A percentile compares a stretch with the other conserved stretches of the same genome.
phyloP scores from a whole-genome alignment of 2,797 vertebrate genomes.

The Micrastur ruficollis region DNA sequence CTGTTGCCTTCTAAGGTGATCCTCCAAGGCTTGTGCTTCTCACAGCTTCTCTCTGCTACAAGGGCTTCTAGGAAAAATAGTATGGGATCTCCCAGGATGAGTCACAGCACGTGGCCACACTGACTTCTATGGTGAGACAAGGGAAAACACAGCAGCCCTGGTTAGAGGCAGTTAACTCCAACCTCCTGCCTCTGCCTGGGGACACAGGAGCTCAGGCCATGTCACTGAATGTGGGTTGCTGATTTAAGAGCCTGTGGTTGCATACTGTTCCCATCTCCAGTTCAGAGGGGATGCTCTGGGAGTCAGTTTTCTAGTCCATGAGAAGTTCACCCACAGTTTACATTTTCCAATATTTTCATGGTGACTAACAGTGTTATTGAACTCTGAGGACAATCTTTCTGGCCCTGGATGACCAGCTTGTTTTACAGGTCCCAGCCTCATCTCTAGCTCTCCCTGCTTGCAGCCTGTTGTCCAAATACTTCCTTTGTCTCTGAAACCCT shows the following conservation, averaged over 20 bases:
- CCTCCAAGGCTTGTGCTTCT: background rate
- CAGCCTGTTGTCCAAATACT: background rate
- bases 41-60: background rate
- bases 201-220: background rate
- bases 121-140: background rate
- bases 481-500: background rate
- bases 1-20: background rate
- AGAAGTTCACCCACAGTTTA: conserved; percentile 9
- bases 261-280: background rate
- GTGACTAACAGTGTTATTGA: conserved; percentile 37
- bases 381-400: background rate
- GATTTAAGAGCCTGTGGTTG: background rate
- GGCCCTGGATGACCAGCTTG: background rate
- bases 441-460: background rate
- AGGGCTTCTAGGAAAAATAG: background rate
- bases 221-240: background rate
- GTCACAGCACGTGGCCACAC: rapidly evolving
- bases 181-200: background rate
- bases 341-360: background rate
- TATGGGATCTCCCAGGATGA: background rate
- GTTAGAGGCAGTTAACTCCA: background rate
- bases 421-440: background rate
- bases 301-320: background rate
- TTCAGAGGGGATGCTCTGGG: background rate
- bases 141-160: background rate